These are phyloP conservation scores for Podarcis siculus DNA, from an alignment of 2,797 vertebrate species.

Conservation along the genomic window DNA sequence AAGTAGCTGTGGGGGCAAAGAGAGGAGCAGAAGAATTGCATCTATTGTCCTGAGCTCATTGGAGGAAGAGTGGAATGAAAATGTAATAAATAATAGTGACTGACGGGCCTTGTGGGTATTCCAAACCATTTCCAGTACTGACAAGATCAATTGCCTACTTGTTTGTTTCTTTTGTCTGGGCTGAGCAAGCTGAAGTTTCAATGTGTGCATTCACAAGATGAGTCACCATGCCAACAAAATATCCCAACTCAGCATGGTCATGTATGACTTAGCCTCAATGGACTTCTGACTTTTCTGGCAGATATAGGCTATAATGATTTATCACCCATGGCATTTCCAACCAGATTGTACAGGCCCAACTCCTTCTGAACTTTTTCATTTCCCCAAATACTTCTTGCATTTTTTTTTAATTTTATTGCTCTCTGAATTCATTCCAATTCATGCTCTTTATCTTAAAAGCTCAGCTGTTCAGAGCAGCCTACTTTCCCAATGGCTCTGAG, in stretches of 20 bases:
- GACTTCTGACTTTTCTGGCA: background rate
- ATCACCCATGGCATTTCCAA: background rate
- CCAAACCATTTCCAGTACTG: background rate
- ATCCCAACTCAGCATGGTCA: background rate
- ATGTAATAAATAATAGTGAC: no score
- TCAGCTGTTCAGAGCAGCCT: constrained; percentile 57
- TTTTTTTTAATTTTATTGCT: constrained; percentile 17
- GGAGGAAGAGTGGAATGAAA: no score
- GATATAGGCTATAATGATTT: background rate
- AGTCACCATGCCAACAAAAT: background rate
- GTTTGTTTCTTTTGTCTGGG: background rate
- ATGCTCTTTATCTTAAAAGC: constrained; percentile 63
- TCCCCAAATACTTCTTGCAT: constrained; percentile 34
- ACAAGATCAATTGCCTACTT: no score
- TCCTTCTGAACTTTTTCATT: constrained; percentile 32
- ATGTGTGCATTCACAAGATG: background rate
- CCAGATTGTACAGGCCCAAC: background rate
- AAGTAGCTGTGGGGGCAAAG: no score
- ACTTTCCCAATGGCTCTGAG: constrained; percentile 66
- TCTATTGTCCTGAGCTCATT: no score
- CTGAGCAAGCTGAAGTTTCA: background rate
- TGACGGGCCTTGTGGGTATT: background rate
- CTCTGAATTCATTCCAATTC: constrained; percentile 65
- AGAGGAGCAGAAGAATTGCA: no score
- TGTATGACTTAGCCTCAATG: background rate